These are phyloP conservation scores for Noctua janthina DNA, from an alignment of 2,888 invertebrate genomes.

Conservation along the genomic window DNA sequence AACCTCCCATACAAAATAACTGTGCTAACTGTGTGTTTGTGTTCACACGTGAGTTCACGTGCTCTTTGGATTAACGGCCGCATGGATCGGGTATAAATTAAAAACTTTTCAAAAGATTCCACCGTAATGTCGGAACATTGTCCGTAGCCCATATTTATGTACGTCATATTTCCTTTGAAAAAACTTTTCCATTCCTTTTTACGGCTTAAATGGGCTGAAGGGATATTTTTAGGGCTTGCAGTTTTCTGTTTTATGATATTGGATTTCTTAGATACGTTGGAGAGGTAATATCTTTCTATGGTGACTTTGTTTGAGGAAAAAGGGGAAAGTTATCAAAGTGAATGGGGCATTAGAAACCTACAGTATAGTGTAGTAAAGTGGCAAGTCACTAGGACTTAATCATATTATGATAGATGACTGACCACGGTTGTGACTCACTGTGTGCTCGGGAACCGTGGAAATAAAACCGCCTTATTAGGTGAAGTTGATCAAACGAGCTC, in stretches of 20 bases:
- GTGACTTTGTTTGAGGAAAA: conserved; percentile 50
- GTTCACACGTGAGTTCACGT: conserved; percentile 50
- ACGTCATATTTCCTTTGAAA: conserved; percentile 82
- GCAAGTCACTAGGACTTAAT: conserved; percentile 71
- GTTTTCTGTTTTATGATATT: conserved; percentile 83
- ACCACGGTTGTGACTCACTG: conserved; percentile 75
- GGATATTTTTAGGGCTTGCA: conserved; percentile 79
- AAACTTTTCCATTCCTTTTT: conserved; percentile 82
- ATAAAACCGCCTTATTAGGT: conserved; percentile 48
- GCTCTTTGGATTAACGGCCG: conserved; percentile 63
- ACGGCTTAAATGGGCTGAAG: conserved; percentile 80
- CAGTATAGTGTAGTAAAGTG: conserved; percentile 49
- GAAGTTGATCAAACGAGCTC: conserved; percentile 48
- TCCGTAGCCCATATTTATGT: conserved; percentile 84
- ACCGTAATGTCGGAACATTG: conserved; percentile 80
- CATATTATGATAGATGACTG: conserved; percentile 77
- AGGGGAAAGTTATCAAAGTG: conserved; percentile 52
- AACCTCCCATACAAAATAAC: conserved; percentile 42
- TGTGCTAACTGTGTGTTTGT: conserved; percentile 47
- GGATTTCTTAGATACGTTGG: conserved; percentile 66
- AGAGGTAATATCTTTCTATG: conserved; percentile 55
- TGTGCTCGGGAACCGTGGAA: conserved; percentile 43
- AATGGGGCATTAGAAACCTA: conserved; percentile 27
- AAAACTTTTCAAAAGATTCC: conserved; percentile 76
- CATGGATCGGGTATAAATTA: conserved; percentile 72